Conservation (phyloP, 2,113 vertebrate genomes). For the Abramis brama region DNA sequence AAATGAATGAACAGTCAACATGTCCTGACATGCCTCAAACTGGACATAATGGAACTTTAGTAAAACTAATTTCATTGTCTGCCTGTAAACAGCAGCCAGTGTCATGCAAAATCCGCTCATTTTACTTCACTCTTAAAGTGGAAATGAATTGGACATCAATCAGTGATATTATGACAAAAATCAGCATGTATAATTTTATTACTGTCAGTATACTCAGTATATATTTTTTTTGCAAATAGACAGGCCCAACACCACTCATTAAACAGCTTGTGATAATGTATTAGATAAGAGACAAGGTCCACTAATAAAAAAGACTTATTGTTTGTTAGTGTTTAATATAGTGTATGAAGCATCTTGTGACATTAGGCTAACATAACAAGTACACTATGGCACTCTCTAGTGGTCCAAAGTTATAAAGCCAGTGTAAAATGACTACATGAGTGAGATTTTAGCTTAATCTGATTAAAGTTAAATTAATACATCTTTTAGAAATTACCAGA, state of each 20-base stretch:
- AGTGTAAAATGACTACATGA: background rate
- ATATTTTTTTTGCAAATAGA: background rate
- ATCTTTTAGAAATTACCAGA: background rate
- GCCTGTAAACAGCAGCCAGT: background rate
- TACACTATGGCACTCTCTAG: slow-evolving; percentile 43
- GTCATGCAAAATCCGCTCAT: background rate
- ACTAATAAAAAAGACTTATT: background rate
- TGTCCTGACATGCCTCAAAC: slow-evolving; percentile 52
- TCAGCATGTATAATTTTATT: background rate
- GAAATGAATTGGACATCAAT: background rate
- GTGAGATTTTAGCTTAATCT: background rate
- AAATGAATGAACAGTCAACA: slow-evolving; percentile 42
- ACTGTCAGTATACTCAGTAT: background rate
- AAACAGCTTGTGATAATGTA: background rate
- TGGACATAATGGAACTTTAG: background rate
- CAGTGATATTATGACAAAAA: background rate
- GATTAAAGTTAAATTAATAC: background rate
- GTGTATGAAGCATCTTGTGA: background rate
- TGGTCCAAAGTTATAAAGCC: slow-evolving; percentile 31
- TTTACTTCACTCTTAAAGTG: background rate
- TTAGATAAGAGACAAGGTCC: background rate
- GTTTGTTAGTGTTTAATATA: background rate
- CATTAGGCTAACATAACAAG: slow-evolving; percentile 16
- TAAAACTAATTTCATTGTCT: background rate
- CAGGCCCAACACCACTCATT: background rate